Percentiles rank a stretch among this genome's conserved stretches.
These are phyloP conservation scores for Heliconius hortense DNA, from an alignment of 2,888 invertebrate genomes.

Conservation along the genomic window DNA sequence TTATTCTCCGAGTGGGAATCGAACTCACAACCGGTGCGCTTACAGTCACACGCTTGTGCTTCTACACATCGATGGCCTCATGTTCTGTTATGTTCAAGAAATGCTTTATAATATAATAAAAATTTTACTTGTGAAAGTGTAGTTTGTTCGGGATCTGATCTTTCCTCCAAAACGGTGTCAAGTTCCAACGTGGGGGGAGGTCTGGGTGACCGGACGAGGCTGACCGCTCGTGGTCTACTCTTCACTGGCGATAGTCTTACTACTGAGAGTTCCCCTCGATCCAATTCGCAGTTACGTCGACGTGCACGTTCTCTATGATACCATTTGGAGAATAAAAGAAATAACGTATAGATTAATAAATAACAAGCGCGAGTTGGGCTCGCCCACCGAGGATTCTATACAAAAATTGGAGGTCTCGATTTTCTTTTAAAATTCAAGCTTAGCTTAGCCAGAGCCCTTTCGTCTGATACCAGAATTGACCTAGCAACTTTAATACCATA, in stretches of 20 bases:
- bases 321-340: not conserved
- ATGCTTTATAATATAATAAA: not conserved
- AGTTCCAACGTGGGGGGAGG: constrained; percentile 90
- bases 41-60: too few species aligned
- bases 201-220: constrained; percentile 83
- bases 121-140: constrained; percentile 63
- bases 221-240: constrained; percentile 64
- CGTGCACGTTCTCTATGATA: constrained; percentile 87
- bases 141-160: constrained; percentile 89
- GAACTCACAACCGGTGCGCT: too few species aligned
- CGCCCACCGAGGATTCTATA: too few species aligned
- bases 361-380: too few species aligned
- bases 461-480: too few species aligned
- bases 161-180: constrained; percentile 92
- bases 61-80: too few species aligned
- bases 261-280: constrained; percentile 91
- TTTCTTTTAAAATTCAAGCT: too few species aligned
- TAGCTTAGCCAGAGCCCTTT: too few species aligned
- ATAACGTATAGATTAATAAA: not conserved
- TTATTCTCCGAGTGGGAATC: too few species aligned
- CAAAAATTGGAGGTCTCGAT: too few species aligned
- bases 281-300: constrained; percentile 89
- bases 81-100: not conserved
- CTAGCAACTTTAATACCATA: too few species aligned
- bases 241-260: constrained; percentile 84